phyloP scores from a whole-genome alignment of 2,888 invertebrate species.

The Patella caerulea region DNA sequence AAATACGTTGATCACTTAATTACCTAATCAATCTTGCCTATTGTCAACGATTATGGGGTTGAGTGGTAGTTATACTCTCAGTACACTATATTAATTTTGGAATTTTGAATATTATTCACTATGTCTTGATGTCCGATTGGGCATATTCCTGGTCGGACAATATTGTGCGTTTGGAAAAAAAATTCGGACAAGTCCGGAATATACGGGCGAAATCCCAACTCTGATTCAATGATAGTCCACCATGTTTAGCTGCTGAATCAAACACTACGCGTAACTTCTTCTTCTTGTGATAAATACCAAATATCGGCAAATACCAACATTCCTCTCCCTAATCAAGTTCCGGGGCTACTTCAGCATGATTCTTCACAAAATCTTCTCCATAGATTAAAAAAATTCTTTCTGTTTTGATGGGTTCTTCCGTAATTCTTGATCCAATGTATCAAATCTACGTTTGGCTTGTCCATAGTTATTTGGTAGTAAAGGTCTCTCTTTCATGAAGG shows the following conservation, averaged over 20 bases:
- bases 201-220: too few species aligned
- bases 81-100: too few species aligned
- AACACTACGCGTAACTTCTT: slow-evolving; percentile 1
- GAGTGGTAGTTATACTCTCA: too few species aligned
- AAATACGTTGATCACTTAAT: too few species aligned
- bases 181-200: too few species aligned
- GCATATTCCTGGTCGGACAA: too few species aligned
- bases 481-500: background rate
- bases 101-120: too few species aligned
- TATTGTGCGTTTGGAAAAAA: too few species aligned
- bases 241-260: background rate
- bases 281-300: slow-evolving; percentile 2
- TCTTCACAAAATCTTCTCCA: background rate
- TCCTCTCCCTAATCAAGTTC: background rate
- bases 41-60: too few species aligned
- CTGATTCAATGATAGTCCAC: background rate
- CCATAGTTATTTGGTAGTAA: background rate
- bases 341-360: background rate
- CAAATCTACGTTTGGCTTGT: background rate
- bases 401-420: background rate
- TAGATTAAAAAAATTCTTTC: slow-evolving; percentile 1
- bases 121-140: too few species aligned
- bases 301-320: background rate
- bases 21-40: too few species aligned
- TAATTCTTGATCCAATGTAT: background rate